These are phyloP conservation scores for Oryzias sinensis DNA, from an alignment of 2,797 vertebrate genomes.

Conservation along the genomic window DNA sequence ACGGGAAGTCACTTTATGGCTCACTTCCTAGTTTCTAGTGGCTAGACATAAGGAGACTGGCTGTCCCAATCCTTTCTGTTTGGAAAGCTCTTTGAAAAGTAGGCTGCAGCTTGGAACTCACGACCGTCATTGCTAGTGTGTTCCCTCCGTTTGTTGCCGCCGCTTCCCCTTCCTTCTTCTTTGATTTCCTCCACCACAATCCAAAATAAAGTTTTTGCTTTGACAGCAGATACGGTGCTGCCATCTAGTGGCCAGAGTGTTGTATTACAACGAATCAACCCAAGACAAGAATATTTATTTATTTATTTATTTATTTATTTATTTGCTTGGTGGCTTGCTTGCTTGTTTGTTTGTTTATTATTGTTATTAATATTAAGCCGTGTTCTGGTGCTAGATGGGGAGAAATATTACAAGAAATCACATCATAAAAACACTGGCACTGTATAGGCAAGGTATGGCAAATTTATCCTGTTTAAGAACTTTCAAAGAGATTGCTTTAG, in stretches of 20 bases:
- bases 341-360: too few relatives aligned
- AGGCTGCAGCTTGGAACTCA: conserved; percentile 32
- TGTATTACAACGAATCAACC: conserved; percentile 16
- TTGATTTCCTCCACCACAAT: conserved; percentile 9
- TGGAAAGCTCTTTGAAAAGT: conserved; percentile 1
- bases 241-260: conserved; percentile 13
- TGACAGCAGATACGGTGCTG: neutral
- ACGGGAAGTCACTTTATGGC: conserved; percentile 14
- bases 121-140: conserved; percentile 7
- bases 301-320: too few relatives aligned
- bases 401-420: too few relatives aligned
- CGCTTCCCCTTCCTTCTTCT: conserved; percentile 8
- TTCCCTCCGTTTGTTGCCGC: neutral
- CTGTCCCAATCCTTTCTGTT: neutral
- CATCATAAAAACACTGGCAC: too few relatives aligned
- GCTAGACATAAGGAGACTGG: too few relatives aligned
- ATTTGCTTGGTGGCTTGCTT: too few relatives aligned
- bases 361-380: too few relatives aligned
- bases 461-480: too few relatives aligned
- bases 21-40: conserved; percentile 33
- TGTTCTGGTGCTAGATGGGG: too few relatives aligned
- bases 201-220: conserved; percentile 4
- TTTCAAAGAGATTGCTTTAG: too few relatives aligned
- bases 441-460: too few relatives aligned
- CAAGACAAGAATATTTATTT: too few relatives aligned